Base-by-base conservation (phyloP, 1,140 invertebrate species). In the Bombus cullumanus region DNA sequence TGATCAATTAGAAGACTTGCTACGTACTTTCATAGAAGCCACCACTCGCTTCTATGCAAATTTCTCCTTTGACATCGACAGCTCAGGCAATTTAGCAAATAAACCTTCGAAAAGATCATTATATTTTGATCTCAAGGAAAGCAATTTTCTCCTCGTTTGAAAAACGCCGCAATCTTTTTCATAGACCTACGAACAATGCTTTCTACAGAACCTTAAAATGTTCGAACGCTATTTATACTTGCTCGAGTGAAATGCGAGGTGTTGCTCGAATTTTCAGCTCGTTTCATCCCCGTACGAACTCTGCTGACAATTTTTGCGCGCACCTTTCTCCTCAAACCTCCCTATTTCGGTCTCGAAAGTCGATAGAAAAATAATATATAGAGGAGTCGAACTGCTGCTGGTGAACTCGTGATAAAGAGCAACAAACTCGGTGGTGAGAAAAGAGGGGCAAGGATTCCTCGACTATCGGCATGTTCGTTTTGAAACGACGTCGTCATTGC, bases 401-500 rank as follows among this genome's bases (percentile, higher is more conserved):
- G 25, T 62, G 62, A 18, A 69, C 31, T 66, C 37, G 12, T 10
- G 57, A 64, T 59, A 31, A 62, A 72, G 68, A 62, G 64, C 73
- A 85, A 85, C 66, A 80, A 72, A 64, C 64, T 73, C 62, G 43
- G 10, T 1, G 12, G 28, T 22, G 71, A 68, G 68, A 28, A 71
- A 39, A n/a, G 69, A n/a, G 18, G 0, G n/a, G 41, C 59, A 18
- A 22, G n/a, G 31, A 59, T 25, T 3, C n/a, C 28, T 15, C 13
- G 41, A n/a, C 34, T 22, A 68, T 37, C 66, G 43, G 39, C 13
- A 1, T 18, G 15, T 31, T 41, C 66, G 39, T 80, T 80, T 73
- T 41, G 77, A 25, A 13, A 79, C 64, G 64, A 59, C 76, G 41
- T 69, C 74, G 39, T 84, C 68, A 41, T 80, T 64, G 41, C 53